Conservation (phyloP, 2,797 vertebrate species). For the Botia almorhae region DNA sequence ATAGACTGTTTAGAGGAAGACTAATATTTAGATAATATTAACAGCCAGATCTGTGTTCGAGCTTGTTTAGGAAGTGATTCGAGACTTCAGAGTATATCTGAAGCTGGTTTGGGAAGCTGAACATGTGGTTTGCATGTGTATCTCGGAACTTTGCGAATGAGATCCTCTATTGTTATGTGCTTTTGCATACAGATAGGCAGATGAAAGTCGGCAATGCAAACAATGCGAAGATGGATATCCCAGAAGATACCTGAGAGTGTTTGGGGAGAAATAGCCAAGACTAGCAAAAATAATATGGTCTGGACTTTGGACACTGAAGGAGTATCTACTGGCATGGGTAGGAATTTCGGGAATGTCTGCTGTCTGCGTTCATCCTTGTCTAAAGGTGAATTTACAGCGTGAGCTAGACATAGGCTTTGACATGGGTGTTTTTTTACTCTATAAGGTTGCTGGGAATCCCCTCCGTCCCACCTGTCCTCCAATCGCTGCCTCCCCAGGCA, state of each 20-base stretch:
- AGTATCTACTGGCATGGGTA: slow-evolving; percentile 68
- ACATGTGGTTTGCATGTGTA: slow-evolving; percentile 71
- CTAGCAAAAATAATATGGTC: slow-evolving; percentile 56
- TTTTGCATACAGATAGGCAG: slow-evolving; percentile 62
- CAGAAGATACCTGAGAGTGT: slow-evolving; percentile 60
- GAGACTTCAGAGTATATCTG: slow-evolving; percentile 37
- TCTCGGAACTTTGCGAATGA: slow-evolving; percentile 37
- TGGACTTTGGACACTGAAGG: slow-evolving; percentile 63
- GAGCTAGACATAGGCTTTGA: slow-evolving; percentile 56
- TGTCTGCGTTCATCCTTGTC: slow-evolving; percentile 66
- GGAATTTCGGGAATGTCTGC: slow-evolving; percentile 79
- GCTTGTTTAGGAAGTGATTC: slow-evolving; percentile 58
- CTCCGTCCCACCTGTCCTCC: slow-evolving; percentile 41
- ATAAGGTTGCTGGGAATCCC: slow-evolving; percentile 66
- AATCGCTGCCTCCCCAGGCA: slow-evolving; percentile 30
- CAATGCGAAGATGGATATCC: slow-evolving; percentile 62
- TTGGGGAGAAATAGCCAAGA: slow-evolving; percentile 38
- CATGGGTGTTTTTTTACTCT: slow-evolving; percentile 57
- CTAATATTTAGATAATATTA: slow-evolving; percentile 56
- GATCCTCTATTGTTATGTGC: slow-evolving; percentile 38
- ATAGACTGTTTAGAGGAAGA: slow-evolving; percentile 33
- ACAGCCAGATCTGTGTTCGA: slow-evolving; percentile 48
- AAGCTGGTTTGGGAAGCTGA: slow-evolving; percentile 29
- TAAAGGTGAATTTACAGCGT: slow-evolving; percentile 66
- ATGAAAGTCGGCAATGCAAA: slow-evolving; percentile 64